Conservation (phyloP, 2,797 vertebrate species). For the Eutrigla gurnardus region DNA sequence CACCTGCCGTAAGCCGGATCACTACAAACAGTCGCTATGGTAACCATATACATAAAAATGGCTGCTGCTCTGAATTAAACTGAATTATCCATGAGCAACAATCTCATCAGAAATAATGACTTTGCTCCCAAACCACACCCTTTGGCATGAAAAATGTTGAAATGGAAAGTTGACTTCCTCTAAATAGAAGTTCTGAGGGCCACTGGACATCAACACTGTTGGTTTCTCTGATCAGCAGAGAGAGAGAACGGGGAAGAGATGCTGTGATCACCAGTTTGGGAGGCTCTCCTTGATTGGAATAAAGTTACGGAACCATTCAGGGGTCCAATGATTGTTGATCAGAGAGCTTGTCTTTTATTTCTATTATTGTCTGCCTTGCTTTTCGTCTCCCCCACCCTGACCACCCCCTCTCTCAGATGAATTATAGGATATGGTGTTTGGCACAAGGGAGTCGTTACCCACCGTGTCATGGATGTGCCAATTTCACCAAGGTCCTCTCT, state of each 20-base stretch:
- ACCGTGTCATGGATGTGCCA: constrained; percentile 77
- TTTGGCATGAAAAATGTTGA: background rate
- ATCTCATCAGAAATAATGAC: constrained; percentile 14
- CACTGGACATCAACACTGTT: constrained; percentile 23
- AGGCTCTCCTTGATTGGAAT: constrained; percentile 36
- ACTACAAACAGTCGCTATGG: too few relatives aligned
- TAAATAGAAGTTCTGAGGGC: background rate
- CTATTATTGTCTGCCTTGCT: constrained; percentile 36
- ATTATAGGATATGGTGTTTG: constrained; percentile 80
- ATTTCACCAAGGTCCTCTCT: constrained; percentile 71
- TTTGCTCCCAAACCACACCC: background rate
- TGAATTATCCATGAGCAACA: background rate
- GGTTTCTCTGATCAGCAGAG: constrained; percentile 18
- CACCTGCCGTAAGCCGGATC: too few relatives aligned
- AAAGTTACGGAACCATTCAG: constrained; percentile 37
- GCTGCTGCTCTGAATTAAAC: background rate
- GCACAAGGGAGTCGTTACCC: constrained; percentile 74
- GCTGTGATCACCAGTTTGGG: too few relatives aligned
- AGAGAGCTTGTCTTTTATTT: constrained; percentile 33
- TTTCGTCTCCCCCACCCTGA: constrained; percentile 22
- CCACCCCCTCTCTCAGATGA: constrained; percentile 67
- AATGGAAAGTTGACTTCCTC: too few relatives aligned
- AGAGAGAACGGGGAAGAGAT: constrained; percentile 20
- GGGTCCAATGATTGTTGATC: constrained; percentile 46
- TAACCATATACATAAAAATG: too few relatives aligned